Evolutionary conservation across 2,888 invertebrate species (phyloP).

Genomic region (Gastrophysa polygoni): DNA sequence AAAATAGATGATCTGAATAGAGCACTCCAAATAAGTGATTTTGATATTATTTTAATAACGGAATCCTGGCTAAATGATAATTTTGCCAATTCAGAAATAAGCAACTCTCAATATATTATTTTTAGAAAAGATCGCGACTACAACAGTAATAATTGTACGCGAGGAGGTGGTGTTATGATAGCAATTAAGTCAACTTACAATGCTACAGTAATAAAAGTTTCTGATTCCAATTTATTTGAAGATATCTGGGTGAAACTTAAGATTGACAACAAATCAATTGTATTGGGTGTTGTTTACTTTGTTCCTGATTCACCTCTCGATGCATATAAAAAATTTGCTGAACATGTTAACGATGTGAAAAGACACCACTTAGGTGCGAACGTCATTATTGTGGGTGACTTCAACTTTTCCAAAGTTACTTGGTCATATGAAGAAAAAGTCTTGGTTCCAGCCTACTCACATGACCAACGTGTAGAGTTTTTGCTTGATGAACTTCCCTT

Average conservation of each 20-base stretch:
- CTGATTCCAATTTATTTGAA: neutral
- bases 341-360: neutral
- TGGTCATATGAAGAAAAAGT: neutral
- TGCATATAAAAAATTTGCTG: neutral
- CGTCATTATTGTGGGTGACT: neutral
- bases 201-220: neutral
- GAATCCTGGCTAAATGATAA: conserved; percentile 2
- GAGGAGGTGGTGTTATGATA: neutral
- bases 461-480: neutral
- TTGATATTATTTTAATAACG: neutral
- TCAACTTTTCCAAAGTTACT: neutral
- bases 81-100: neutral
- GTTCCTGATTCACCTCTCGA: neutral
- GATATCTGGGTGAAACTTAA: neutral
- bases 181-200: neutral
- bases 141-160: neutral
- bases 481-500: neutral
- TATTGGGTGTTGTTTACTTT: neutral
- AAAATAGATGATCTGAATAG: conserved; percentile 1
- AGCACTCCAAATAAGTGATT: neutral
- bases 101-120: neutral
- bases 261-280: neutral
- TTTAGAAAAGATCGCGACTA: neutral
- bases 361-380: neutral
- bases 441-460: neutral